Evolutionary conservation across 1,140 invertebrate genomes (phyloP), one percentile per base, ranked within the genome.

Genomic region (Drosophila bipectinata): DNA sequence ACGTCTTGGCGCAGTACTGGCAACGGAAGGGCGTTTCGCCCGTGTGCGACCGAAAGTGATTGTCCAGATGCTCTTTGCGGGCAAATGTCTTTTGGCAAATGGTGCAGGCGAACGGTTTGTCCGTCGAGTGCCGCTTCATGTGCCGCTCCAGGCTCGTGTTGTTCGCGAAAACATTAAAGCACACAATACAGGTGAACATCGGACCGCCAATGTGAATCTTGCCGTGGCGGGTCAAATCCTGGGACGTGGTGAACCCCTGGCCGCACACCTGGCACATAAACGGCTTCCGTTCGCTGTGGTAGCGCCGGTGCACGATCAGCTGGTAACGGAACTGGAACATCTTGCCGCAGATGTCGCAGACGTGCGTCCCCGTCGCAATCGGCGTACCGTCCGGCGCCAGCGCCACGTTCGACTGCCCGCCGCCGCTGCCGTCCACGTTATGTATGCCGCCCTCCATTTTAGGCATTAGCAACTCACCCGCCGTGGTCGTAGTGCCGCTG

Each of bases 51-150:
- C 95, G 93, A 52, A 96, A 96, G 88, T 97, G 96, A 91, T 96
- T 97, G 89, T 96, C 95, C 48, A 97, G 93, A 92, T 97, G 96
- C 88, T 97, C 96, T 92, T 97, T 97, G 26, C 96, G 93, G 4
- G 96, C 96, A 91, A 98, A 98, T 21, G 95, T 96, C 92, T 98
- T 98, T 21, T 96, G 95, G 92, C 97, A 98, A 69, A 96, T 95
- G 4, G 95, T 94, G 92, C 96, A 97, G 57, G 94, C 95, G 80
- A 97, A 96, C 3, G 96, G 96, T 84, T 96, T 97, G 90, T 97
- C 96, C 56, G 96, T 96, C 1, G 95, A 94, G 78, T 96, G 94
- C 32, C 96, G 93, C 85, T 96, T 96, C 92, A 96, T 95, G 78
- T 96, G 95, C 49, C 95, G 93, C 77, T 96, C 96, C 90, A 79